Evolutionary conservation across 2,888 invertebrate genomes (phyloP), one percentile per base, ranked within the genome.

Genomic region (Platynereis dumerilii): DNA sequence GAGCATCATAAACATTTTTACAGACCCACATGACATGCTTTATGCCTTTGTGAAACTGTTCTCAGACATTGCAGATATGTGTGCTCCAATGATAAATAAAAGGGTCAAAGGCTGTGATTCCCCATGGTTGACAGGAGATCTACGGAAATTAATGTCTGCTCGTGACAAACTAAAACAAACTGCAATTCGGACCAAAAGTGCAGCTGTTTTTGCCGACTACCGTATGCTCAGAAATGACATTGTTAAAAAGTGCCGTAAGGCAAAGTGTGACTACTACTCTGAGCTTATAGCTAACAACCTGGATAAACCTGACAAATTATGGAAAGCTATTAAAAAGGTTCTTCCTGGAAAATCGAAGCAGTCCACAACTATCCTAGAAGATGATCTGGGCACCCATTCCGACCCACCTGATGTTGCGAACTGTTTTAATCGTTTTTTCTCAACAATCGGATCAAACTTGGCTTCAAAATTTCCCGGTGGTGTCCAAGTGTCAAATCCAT

Each of bases 51-150:
- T 55, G 15, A 55, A 3, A 24, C n/a, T 55, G 26, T 55, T 55
- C 28, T 24, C 26, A 15, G 26, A 55, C 26, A 26, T 26, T 55
- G 55, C 55, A 24, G 55, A 55, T 55, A 24, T 22, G 17, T 55
- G n/a, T 55, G 55, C 55, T 7, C 55, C 55, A 27, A 55, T 55
- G 55, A 55, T 55, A 2, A 12, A 55, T 5, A 55, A 55, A 24
- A 55, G 55, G 55, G 55, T 55, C 10, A 12, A 55, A 17, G 55
- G 55, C 27, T n/a, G 12, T 10, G 52, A 52, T 52, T 17, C 12
- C 20, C 52, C 52, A 52, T 52, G 52, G 52, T 7, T 52, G 20
- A 15, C 7, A 17, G 24, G 12, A 7, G 27, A 55, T 3, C 2
- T 55, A 17, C n/a, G 55, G 24, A 55, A 55, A 55, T 24, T 55